These are phyloP conservation scores for Plebejus melissa DNA, from an alignment of 2,888 invertebrate genomes.

Conservation along the genomic window DNA sequence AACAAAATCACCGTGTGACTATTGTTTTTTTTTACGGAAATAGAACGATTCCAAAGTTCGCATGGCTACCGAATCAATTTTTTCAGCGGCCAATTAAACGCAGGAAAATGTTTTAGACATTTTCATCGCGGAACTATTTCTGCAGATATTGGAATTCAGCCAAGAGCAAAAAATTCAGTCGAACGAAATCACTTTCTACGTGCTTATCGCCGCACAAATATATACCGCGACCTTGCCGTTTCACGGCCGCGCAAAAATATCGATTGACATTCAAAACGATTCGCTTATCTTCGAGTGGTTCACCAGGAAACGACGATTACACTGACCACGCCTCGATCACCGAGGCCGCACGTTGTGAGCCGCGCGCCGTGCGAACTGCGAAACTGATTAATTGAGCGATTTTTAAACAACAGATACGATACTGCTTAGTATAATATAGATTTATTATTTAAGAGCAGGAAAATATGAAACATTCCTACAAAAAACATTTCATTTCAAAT, in stretches of 20 bases:
- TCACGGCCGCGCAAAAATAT: slow-evolving; percentile 76
- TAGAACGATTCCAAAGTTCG: neutral
- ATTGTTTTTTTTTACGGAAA: neutral
- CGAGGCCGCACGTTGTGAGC: slow-evolving; percentile 36
- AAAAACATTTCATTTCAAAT: too few species aligned
- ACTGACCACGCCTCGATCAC: slow-evolving; percentile 56
- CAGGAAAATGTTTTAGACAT: slow-evolving; percentile 32
- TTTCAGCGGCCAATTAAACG: slow-evolving; percentile 24
- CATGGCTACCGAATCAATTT: slow-evolving; percentile 6
- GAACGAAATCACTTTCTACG: slow-evolving; percentile 72
- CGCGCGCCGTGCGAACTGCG: neutral
- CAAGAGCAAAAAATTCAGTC: slow-evolving; percentile 52
- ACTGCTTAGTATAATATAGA: too few species aligned
- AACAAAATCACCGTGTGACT: neutral
- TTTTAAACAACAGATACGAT: slow-evolving; percentile 7
- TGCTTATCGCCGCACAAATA: slow-evolving; percentile 66
- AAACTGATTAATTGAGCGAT: neutral
- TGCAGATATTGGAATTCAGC: slow-evolving; percentile 53
- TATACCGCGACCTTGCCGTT: slow-evolving; percentile 65
- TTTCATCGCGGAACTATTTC: slow-evolving; percentile 42
- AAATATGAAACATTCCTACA: too few species aligned
- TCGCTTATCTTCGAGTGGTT: slow-evolving; percentile 71
- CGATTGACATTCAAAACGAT: slow-evolving; percentile 74
- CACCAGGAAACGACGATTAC: slow-evolving; percentile 70
- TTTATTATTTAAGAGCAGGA: too few species aligned